Base-by-base conservation (phyloP, 2,113 vertebrate genomes). In the Turdus rufiventris region DNA sequence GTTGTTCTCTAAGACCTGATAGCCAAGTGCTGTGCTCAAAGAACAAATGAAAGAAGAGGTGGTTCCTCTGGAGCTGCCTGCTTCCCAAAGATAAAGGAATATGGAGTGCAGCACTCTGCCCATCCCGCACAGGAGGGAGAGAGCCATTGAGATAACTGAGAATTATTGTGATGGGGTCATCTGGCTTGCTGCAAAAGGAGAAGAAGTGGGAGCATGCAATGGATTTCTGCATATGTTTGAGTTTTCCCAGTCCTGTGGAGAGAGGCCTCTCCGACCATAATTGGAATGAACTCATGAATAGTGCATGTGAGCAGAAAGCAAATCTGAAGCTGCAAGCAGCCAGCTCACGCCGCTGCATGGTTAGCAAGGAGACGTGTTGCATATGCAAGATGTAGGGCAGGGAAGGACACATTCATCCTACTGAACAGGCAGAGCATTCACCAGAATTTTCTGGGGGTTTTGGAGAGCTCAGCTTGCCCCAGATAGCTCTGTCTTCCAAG, bases 61-160 rank as follows among this genome's bases (percentile, higher is more conserved):
- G 28, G 43, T 25, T 94, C 15, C 40, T 93, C 58, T 29, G 68
- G 62, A 74, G 72, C 82, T 85, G 89, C 82, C 94, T 96, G 97
- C 56, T 80, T 91, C 76, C 66, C 40, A 19, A 89, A 96, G 96
- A 96, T 96, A 97, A 97, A 95, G 76, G 62, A 93, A 92, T 89
- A 94, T 65, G 87, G 73, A 96, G 62, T 83, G 85, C 74, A 92
- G 73, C 75, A 57, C 71, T 91, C 67, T 83, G 73, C 53, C 70
- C 51, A 43, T 81, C 40, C 68, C 31, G 48, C n/a, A 24, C 31
- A 58, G 58, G 56, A 71, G 40, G 19, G 15, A 74, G 87, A 93
- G 62, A 94, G 66, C 61, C 72, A 65, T n/a, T 68, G 78, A 96
- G 87, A 88, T 81, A 86, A 61, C 65, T 47, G 36, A 91, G 62